Evolutionary conservation across 1,140 invertebrate species (phyloP), one percentile per base, ranked within the genome.

Genomic region (Solenopsis fugax): DNA sequence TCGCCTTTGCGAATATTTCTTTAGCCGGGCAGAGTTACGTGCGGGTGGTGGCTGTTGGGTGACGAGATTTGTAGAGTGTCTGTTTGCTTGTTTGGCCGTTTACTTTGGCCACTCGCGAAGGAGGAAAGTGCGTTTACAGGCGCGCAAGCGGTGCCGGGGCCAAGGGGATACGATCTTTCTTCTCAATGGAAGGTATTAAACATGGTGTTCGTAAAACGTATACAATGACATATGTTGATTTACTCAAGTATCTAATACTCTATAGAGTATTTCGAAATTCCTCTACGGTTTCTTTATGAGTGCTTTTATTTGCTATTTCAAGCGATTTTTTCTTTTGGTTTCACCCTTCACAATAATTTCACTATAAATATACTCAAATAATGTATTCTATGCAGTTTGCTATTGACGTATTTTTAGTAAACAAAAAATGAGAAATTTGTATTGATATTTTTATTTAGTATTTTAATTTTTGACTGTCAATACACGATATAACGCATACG

Each of bases 41-140:
- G 73, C 48, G 48, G 73, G 12, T 18, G 60, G 73, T 78, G 29
- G 73, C 60, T 85, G 82, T 65, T 76, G 58, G 72, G 82, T 78
- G 82, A 85, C 85, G 85, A 86, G 85, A 81, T 86, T 86, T 81
- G 85, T 81, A 81, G 75, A 86, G 76, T 71, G 77, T 80, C 85
- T 86, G 85, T 86, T 86, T 86, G 76, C 85, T 81, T 86, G 85
- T 80, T 86, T 86, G 85, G 75, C 77, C 85, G 85, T 86, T 86
- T 86, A 81, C 75, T 81, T 81, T 86, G 85, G 65, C 85, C 85
- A 86, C 64, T 82, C 77, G 85, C 13, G 64, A 69, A 82, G 50
- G 64, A 71, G 29, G 50, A 81, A 86, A 80, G 85, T 82, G 76
- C 62, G 76, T 80, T 81, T 50, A 45, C 52, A 60, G 29, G 41